A percentile compares a stretch with the other conserved stretches of the same genome.
phyloP scores from a whole-genome alignment of 37 sponge, comb jelly and placozoan species.

The Corticium candelabrum region DNA sequence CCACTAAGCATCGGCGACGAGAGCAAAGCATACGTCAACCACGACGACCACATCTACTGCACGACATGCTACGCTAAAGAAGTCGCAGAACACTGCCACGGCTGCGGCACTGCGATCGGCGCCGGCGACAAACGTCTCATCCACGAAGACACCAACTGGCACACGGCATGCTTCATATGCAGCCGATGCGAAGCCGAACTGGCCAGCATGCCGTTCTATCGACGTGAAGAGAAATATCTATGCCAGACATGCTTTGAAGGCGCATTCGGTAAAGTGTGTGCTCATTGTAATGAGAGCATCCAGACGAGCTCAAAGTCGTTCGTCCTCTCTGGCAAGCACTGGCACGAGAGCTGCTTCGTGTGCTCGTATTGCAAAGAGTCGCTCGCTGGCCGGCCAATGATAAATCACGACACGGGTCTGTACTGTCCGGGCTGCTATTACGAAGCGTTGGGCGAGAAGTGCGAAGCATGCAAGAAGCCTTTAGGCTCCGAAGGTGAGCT shows the following conservation, averaged over 20 bases:
- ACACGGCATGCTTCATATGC: background rate
- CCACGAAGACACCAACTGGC: background rate
- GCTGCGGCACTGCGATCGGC: background rate
- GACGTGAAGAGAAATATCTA: background rate
- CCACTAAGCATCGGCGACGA: background rate
- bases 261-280: background rate
- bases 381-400: background rate
- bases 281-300: background rate
- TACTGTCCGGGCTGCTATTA: background rate
- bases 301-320: background rate
- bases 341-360: constrained; percentile 8
- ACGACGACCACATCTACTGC: background rate
- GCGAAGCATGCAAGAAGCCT: background rate
- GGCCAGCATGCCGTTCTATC: background rate
- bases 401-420: background rate
- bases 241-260: constrained; percentile 2
- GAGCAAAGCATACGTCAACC: background rate
- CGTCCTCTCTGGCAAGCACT: background rate
- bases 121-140: background rate
- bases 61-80: background rate
- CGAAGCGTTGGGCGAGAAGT: background rate
- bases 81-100: background rate
- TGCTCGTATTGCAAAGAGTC: background rate
- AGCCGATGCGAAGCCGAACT: background rate
- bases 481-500: background rate